A percentile compares a stretch with the other conserved stretches of the same genome.
phyloP scores from a whole-genome alignment of 1,140 invertebrate species.

The Pemphigus obesinymphae region DNA sequence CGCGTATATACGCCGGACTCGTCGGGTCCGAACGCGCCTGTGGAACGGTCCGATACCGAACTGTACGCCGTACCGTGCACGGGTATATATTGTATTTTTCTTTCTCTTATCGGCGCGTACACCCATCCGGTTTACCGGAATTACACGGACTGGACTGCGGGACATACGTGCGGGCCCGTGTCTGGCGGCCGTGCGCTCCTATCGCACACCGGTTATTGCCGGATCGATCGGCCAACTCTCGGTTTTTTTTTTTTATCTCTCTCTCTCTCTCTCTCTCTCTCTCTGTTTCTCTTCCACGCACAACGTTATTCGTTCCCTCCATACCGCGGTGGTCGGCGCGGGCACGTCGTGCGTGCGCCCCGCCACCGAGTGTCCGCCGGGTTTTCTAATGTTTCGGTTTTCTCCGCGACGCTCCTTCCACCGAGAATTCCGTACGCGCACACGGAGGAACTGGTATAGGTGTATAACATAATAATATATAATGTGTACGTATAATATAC shows the following conservation, averaged over 20 bases:
- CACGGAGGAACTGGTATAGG: no score
- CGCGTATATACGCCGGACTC: no score
- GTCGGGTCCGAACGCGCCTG: no score
- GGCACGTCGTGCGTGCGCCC: background rate
- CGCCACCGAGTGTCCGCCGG: background rate
- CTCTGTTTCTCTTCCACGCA: background rate
- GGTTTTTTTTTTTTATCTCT: constrained; percentile 17
- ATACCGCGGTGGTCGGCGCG: background rate
- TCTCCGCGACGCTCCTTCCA: background rate
- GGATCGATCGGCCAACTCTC: constrained; percentile 20
- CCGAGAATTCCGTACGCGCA: background rate
- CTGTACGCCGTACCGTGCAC: background rate
- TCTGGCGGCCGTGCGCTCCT: background rate
- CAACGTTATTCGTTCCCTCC: background rate
- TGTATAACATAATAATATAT: no score
- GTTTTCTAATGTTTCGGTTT: constrained; percentile 21
- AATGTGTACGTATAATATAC: background rate
- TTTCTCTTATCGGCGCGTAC: background rate
- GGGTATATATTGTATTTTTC: no score
- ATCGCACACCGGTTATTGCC: background rate
- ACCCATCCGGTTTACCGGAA: constrained; percentile 31
- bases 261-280: no score
- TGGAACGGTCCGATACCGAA: no score
- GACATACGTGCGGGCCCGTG: background rate
- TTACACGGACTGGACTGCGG: constrained; percentile 24